Conservation (phyloP, 1,140 invertebrate species). For the Hestina assimilis region DNA sequence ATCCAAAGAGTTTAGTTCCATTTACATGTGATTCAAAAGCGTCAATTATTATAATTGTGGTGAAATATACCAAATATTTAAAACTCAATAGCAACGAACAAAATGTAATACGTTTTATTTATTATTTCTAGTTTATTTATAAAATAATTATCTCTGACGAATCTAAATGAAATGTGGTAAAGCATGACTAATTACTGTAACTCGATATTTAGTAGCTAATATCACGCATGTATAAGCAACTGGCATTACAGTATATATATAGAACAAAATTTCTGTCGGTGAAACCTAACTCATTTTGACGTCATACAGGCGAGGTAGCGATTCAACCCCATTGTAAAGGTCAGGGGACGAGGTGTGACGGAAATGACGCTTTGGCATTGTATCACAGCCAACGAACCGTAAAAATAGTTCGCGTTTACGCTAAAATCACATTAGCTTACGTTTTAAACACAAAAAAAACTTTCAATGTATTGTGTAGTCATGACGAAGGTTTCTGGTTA, state of each 20-base stretch:
- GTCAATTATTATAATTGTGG: no score
- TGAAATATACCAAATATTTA: no score
- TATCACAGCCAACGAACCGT: conserved; percentile 17
- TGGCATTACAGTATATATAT: not conserved
- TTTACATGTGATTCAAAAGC: no score
- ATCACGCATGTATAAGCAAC: conserved; percentile 4
- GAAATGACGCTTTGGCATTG: conserved; percentile 42
- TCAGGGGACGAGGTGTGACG: conserved; percentile 36
- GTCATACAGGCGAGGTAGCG: conserved; percentile 29
- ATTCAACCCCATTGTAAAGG: conserved; percentile 45
- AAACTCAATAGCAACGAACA: no score
- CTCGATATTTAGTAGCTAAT: conserved; percentile 11
- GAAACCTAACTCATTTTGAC: conserved; percentile 29
- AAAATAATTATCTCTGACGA: no score
- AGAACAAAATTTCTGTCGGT: not conserved
- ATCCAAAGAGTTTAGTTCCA: no score
- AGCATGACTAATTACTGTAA: no score
- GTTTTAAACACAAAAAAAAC: not conserved
- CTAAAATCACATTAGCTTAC: conserved; percentile 9
- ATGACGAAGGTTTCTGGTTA: no score
- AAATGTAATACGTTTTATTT: no score
- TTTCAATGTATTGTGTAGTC: no score
- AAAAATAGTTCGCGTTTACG: conserved; percentile 12
- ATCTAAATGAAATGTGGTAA: no score
- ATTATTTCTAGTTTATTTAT: no score